A percentile compares a stretch with the other conserved stretches of the same genome.
These are phyloP conservation scores for Sarcophilus harrisii DNA, from an alignment of 2,797 vertebrate species.

Conservation along the genomic window DNA sequence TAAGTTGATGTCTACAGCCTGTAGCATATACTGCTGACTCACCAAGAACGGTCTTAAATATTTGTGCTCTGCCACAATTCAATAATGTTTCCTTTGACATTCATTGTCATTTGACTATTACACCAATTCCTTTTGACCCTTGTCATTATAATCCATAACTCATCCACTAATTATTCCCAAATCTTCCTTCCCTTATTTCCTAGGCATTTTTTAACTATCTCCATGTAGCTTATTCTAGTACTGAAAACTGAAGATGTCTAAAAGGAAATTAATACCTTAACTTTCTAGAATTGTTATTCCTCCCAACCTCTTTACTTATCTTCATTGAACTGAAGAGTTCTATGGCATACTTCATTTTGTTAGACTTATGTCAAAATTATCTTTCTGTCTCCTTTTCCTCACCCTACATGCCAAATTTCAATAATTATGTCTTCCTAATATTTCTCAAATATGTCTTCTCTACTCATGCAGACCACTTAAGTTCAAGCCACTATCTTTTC, in stretches of 20 bases:
- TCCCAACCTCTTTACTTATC: background rate
- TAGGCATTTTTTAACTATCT: background rate
- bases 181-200: background rate
- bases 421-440: background rate
- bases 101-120: background rate
- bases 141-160: background rate
- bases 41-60: background rate
- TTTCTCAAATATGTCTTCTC: background rate
- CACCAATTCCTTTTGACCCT: background rate
- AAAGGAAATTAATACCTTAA: background rate
- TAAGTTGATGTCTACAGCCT: background rate
- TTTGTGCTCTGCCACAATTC: background rate
- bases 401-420: background rate
- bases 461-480: background rate
- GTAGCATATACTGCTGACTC: background rate
- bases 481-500: background rate
- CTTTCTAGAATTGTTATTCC: background rate
- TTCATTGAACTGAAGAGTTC: background rate
- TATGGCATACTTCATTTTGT: background rate
- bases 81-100: background rate
- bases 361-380: background rate
- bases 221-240: background rate
- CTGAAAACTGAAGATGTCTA: background rate
- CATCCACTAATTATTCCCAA: background rate
- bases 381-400: background rate